Evolutionary conservation across 2,888 invertebrate species (phyloP).

Genomic region (Chydorus sphaericus): DNA sequence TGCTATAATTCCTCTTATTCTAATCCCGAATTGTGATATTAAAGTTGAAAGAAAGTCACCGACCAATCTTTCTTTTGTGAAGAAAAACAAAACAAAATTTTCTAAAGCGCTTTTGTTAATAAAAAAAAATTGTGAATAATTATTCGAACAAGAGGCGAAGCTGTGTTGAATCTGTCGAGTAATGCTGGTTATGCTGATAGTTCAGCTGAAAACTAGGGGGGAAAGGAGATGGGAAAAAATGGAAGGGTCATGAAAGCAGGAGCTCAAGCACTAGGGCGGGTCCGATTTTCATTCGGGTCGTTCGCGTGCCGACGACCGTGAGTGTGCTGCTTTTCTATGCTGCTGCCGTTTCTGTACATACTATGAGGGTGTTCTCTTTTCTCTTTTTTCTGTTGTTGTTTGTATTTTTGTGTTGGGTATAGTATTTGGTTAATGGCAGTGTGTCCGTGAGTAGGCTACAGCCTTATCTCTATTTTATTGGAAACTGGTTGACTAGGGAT

Average conservation of each 20-base stretch:
- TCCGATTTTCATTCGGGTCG: not conserved
- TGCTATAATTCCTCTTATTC: no score
- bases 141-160: not conserved
- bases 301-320: slow-evolving; percentile 4
- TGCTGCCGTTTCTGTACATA: not conserved
- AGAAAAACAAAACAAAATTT: no score
- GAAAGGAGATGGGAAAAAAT: not conserved
- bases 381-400: not conserved
- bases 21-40: no score
- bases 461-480: no score
- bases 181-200: not conserved
- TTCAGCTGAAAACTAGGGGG: not conserved
- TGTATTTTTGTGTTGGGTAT: not conserved
- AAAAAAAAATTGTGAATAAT: no score
- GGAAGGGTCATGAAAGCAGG: not conserved
- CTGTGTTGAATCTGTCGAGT: not conserved
- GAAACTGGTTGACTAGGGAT: no score
- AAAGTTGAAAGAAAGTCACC: no score
- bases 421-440: not conserved
- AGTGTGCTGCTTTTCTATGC: not conserved
- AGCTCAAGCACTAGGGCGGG: not conserved
- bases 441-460: no score
- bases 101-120: no score
- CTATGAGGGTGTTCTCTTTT: not conserved
- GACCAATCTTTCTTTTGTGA: no score